A percentile compares a stretch with the other conserved stretches of the same genome.
phyloP scores from a whole-genome alignment of 2,113 vertebrate species.

The Pluvialis apricaria region DNA sequence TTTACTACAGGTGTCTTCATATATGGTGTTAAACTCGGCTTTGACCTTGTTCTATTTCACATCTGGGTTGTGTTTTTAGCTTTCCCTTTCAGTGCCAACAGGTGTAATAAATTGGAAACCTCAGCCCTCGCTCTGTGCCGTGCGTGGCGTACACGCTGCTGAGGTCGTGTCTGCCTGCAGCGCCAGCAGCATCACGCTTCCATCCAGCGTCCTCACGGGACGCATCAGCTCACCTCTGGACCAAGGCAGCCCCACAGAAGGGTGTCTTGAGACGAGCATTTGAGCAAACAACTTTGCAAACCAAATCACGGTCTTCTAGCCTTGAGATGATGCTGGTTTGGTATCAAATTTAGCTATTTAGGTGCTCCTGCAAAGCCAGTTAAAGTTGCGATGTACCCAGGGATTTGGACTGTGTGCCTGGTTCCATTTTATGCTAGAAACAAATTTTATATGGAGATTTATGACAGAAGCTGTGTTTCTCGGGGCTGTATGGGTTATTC shows the following conservation, averaged over 20 bases:
- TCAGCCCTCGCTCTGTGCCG: accelerated
- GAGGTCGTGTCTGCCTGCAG: accelerated
- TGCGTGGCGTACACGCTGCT: accelerated
- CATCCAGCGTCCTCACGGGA: accelerated
- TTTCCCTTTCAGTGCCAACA: neutral
- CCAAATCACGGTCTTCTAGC: accelerated
- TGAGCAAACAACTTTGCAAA: neutral
- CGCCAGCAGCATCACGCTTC: accelerated
- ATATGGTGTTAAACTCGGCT: neutral
- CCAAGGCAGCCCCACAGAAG: neutral
- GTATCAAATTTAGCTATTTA: accelerated
- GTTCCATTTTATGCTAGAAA: neutral
- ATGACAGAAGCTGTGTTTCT: neutral
- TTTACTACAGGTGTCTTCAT: conserved; percentile 21
- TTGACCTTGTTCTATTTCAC: neutral
- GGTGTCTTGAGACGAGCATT: accelerated
- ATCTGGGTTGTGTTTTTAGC: conserved; percentile 35
- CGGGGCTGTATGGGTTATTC: accelerated
- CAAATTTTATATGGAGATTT: neutral
- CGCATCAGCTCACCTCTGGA: neutral
- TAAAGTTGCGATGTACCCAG: neutral
- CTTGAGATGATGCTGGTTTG: neutral
- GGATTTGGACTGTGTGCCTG: neutral
- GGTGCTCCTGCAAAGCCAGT: neutral
- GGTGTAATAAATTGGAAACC: neutral